Evolutionary conservation across 2,797 vertebrate genomes (phyloP).

Genomic region (Yasuhikotakia modesta): DNA sequence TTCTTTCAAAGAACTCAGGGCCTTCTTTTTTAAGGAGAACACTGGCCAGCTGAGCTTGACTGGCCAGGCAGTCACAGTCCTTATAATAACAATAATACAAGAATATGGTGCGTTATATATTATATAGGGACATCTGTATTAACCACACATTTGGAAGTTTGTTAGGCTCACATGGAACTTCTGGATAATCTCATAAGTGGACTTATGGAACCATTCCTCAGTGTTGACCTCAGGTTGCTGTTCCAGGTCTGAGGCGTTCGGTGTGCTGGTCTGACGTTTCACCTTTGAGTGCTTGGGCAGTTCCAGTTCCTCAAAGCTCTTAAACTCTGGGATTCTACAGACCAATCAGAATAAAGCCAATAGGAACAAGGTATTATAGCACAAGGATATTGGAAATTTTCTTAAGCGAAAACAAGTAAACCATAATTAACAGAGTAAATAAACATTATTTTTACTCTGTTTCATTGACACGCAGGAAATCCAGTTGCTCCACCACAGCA

Average conservation of each 20-base stretch:
- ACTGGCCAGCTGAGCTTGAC: slow-evolving; percentile 87
- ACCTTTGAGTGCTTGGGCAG: slow-evolving; percentile 97
- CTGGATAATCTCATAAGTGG: slow-evolving; percentile 86
- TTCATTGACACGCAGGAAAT: slow-evolving; percentile 93
- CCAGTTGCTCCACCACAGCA: slow-evolving; percentile 93
- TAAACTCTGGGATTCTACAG: slow-evolving; percentile 89
- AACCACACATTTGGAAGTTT: neutral
- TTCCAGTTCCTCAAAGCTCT: slow-evolving; percentile 93
- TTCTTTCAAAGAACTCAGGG: slow-evolving; percentile 84
- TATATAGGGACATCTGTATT: neutral
- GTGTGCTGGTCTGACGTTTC: slow-evolving; percentile 91
- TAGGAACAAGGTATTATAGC: neutral
- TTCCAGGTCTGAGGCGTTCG: slow-evolving; percentile 83
- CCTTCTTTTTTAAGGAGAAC: slow-evolving; percentile 91
- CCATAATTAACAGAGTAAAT: neutral
- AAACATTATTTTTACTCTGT: slow-evolving; percentile 78
- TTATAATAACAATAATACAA: slow-evolving; percentile 59
- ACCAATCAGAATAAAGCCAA: slow-evolving; percentile 24
- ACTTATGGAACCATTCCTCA: slow-evolving; percentile 83
- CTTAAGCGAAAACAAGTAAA: too few species aligned
- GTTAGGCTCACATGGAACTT: slow-evolving; percentile 87
- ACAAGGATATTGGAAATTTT: neutral
- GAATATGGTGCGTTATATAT: neutral
- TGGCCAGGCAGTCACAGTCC: slow-evolving; percentile 89
- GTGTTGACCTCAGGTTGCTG: slow-evolving; percentile 85